Conservation (phyloP, 2,113 vertebrate genomes). For the Gymnogyps californianus region DNA sequence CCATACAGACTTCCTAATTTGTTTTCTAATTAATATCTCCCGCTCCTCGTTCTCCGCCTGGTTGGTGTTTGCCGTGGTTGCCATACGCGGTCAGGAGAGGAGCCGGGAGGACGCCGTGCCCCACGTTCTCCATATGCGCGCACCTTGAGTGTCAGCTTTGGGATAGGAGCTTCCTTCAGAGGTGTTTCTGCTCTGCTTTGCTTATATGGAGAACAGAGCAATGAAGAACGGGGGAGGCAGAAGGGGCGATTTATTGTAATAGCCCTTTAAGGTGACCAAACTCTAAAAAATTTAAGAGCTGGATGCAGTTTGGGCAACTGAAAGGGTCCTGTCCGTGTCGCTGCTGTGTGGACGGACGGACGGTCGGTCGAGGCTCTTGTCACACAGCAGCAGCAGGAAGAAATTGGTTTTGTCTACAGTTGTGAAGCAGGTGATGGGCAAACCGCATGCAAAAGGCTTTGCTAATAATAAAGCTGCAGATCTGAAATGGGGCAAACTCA, state of each 20-base stretch:
- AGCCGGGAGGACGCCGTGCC: not conserved
- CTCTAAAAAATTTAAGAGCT: not conserved
- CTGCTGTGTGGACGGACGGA: not conserved
- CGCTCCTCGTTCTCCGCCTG: not conserved
- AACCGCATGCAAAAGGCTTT: not conserved
- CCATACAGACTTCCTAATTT: not conserved
- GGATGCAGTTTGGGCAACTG: not conserved
- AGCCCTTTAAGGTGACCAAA: not conserved
- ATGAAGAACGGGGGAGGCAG: not conserved
- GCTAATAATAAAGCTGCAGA: not conserved
- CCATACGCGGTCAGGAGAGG: accelerated
- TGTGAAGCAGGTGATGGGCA: not conserved
- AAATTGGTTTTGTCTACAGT: not conserved
- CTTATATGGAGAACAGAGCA: not conserved
- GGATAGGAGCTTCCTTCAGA: not conserved
- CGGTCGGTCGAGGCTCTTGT: accelerated
- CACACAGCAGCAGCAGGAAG: not conserved
- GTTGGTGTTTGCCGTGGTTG: not conserved
- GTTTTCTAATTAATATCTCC: not conserved
- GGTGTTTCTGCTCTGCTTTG: not conserved
- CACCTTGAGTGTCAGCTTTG: not conserved
- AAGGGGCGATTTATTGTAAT: not conserved
- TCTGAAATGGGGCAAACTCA: not conserved
- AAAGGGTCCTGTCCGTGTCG: not conserved
- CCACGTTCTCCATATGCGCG: accelerated